phyloP scores from a whole-genome alignment of 2,888 invertebrate genomes.

The Leptopterna dolabrata region DNA sequence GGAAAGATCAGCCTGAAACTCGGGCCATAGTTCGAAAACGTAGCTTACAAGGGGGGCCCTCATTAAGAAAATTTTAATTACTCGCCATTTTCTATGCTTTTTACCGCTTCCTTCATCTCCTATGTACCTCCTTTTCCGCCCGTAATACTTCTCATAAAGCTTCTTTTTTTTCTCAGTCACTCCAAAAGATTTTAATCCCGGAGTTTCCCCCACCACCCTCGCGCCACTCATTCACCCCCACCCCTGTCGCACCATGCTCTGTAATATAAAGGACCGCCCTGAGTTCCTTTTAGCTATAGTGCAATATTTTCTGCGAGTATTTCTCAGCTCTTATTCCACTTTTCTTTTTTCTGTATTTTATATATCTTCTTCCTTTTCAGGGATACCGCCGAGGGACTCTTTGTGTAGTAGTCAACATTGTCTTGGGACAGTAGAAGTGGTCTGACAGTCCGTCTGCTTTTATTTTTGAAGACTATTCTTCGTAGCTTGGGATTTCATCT shows the following conservation, averaged over 20 bases:
- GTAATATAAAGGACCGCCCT: conserved; percentile 19
- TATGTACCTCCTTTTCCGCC: not conserved
- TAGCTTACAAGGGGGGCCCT: not conserved
- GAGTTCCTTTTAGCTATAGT: conserved; percentile 31
- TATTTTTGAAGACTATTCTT: not conserved
- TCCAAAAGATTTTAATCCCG: conserved; percentile 44
- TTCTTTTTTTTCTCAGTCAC: conserved; percentile 19
- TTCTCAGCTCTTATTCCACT: not conserved
- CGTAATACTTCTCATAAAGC: not conserved
- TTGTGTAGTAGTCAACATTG: not conserved
- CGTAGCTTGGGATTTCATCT: too few relatives aligned
- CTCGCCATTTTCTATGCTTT: conserved; percentile 31
- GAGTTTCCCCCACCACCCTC: not conserved
- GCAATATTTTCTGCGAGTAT: conserved; percentile 29
- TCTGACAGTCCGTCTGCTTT: not conserved
- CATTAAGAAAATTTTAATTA: conserved; percentile 39
- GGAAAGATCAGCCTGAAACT: not conserved
- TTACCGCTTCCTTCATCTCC: not conserved
- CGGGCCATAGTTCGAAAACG: not conserved
- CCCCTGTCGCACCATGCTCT: not conserved
- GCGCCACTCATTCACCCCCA: not conserved
- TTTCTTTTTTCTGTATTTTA: not conserved
- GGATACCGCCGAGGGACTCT: not conserved
- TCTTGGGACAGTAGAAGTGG: not conserved
- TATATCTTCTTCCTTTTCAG: not conserved